Conservation (phyloP, 2,113 vertebrate species). For the Alosa alosa region DNA sequence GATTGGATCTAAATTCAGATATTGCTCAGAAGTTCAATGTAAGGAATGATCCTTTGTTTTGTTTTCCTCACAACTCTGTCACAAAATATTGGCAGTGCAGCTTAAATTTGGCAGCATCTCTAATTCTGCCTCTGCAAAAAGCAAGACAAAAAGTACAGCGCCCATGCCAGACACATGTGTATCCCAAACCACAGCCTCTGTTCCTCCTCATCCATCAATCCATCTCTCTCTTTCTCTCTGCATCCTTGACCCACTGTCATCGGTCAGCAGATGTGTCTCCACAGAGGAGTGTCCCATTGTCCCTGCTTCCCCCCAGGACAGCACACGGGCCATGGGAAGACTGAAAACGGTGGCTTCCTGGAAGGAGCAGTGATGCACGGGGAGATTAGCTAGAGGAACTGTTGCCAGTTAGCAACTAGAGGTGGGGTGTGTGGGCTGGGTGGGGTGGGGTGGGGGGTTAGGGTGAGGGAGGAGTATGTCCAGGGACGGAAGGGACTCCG, state of each 20-base stretch:
- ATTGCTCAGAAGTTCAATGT: too few relatives aligned
- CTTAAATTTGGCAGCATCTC: background rate
- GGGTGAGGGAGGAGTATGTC: constrained; percentile 37
- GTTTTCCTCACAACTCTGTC: background rate
- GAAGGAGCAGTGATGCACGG: constrained; percentile 34
- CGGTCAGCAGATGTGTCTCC: background rate
- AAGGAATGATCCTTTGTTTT: background rate
- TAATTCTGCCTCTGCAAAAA: background rate
- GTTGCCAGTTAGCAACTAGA: constrained; percentile 50
- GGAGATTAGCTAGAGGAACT: constrained; percentile 49
- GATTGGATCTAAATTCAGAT: background rate
- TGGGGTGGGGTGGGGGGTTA: constrained; percentile 34
- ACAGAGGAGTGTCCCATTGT: constrained; percentile 39
- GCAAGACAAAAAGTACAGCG: background rate
- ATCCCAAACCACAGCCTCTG: background rate
- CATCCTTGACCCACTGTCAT: background rate
- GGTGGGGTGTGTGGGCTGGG: constrained; percentile 3
- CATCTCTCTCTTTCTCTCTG: background rate
- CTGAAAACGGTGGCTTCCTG: constrained; percentile 42
- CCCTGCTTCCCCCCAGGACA: constrained; percentile 40
- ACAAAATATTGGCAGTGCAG: background rate
- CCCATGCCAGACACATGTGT: background rate
- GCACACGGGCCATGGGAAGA: constrained; percentile 43
- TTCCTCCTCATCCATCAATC: background rate
- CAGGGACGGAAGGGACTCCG: constrained; percentile 58